Percentiles rank a stretch among this genome's conserved stretches.
Evolutionary conservation across 2,888 invertebrate genomes (phyloP).

Genomic region (Pterostichus madidus): DNA sequence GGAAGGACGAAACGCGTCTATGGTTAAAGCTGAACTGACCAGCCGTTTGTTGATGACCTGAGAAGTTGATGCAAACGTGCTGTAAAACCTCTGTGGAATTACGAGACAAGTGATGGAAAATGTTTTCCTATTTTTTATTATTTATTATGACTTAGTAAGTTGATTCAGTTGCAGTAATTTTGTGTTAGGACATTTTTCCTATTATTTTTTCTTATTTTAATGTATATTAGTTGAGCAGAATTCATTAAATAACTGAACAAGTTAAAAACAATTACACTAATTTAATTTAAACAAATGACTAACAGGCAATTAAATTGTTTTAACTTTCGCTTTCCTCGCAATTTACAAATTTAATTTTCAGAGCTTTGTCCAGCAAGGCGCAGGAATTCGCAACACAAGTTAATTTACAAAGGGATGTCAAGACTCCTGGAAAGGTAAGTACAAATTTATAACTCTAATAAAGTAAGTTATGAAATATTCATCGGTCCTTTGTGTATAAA

Average conservation of each 20-base stretch:
- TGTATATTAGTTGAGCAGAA: not conserved
- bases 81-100: too few species aligned
- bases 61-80: too few species aligned
- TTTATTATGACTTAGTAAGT: too few species aligned
- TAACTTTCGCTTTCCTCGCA: conserved; percentile 1
- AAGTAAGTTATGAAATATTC: conserved; percentile 63
- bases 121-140: too few species aligned
- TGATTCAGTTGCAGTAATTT: too few species aligned
- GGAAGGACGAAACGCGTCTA: too few species aligned
- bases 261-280: conserved; percentile 3
- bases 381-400: not conserved
- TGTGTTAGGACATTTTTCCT: too few species aligned
- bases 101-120: too few species aligned
- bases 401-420: conserved; percentile 30
- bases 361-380: conserved; percentile 5
- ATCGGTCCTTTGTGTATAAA: conserved; percentile 46
- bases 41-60: too few species aligned
- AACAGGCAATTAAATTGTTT: conserved; percentile 22
- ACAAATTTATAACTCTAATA: conserved; percentile 62
- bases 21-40: too few species aligned
- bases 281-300: not conserved
- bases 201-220: too few species aligned
- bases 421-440: conserved; percentile 32
- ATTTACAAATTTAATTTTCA: conserved; percentile 47
- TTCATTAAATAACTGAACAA: not conserved